Evolutionary conservation across 2,888 invertebrate genomes (phyloP).

Genomic region (Lobophora halterata): DNA sequence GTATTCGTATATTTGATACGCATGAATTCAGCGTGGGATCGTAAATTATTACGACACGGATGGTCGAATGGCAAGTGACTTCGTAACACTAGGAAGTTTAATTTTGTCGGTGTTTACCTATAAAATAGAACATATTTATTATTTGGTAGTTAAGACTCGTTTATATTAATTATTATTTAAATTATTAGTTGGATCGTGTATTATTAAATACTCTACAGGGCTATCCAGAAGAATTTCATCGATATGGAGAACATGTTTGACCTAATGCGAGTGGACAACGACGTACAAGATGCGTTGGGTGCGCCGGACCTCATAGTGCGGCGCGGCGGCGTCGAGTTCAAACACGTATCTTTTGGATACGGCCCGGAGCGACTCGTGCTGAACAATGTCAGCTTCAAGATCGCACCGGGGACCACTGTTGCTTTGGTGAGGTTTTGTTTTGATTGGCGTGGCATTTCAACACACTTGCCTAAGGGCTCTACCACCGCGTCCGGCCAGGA

Average conservation of each 20-base stretch:
- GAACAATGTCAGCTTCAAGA: constrained; percentile 88
- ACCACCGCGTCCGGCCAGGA: too few species aligned
- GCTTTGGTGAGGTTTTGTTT: constrained; percentile 84
- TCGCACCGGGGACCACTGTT: constrained; percentile 91
- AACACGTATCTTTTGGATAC: constrained; percentile 95
- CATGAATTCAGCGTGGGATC: too few species aligned
- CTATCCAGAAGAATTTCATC: constrained; percentile 97
- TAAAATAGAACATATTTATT: too few species aligned
- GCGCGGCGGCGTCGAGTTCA: constrained; percentile 91
- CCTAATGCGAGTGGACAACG: constrained; percentile 91
- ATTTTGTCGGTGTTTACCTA: too few species aligned
- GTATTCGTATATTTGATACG: too few species aligned
- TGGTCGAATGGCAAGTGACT: too few species aligned
- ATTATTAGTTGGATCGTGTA: too few species aligned
- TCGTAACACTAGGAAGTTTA: too few species aligned
- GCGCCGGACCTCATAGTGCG: constrained; percentile 86
- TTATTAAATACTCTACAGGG: constrained; percentile 74
- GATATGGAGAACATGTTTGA: constrained; percentile 99
- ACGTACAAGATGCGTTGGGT: constrained; percentile 91
- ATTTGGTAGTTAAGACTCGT: neutral
- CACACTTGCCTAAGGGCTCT: too few species aligned
- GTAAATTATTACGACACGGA: too few species aligned
- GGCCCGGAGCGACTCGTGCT: constrained; percentile 88
- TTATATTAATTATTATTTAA: neutral
- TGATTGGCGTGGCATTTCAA: too few species aligned